Conservation (phyloP, 2,113 vertebrate genomes). For the Stictonetta naevosa region DNA sequence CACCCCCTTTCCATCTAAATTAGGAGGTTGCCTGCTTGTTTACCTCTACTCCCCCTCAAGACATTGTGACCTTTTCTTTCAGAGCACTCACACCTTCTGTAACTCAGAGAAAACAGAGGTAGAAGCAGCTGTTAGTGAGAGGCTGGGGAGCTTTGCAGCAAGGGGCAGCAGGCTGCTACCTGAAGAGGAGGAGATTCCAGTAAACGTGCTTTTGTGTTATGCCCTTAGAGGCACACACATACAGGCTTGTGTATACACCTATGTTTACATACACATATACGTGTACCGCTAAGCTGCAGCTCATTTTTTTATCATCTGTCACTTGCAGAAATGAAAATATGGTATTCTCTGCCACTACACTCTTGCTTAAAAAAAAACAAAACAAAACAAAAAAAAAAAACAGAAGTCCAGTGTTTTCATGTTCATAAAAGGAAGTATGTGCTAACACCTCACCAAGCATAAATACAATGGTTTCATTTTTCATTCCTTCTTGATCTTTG, state of each 20-base stretch:
- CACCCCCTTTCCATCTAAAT: not conserved
- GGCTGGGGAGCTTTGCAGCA: not conserved
- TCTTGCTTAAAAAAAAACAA: not conserved
- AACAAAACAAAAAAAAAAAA: not conserved
- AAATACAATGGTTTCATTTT: slow-evolving; percentile 43
- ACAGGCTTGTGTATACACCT: not conserved
- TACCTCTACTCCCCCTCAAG: not conserved
- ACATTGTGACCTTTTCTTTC: not conserved
- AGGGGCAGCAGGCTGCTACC: not conserved
- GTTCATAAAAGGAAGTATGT: slow-evolving; percentile 4
- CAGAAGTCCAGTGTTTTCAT: not conserved
- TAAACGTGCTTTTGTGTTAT: not conserved
- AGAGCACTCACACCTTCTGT: not conserved
- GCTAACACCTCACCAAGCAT: not conserved
- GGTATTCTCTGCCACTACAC: not conserved
- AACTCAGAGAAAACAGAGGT: not conserved
- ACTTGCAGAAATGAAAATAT: not conserved
- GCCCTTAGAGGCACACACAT: not conserved
- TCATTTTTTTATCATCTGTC: not conserved
- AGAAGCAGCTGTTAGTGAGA: not conserved
- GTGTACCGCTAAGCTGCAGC: not conserved
- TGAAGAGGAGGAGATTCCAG: not conserved
- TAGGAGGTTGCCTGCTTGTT: not conserved
- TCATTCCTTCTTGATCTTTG: slow-evolving; percentile 18
- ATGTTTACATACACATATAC: not conserved